Base-by-base conservation (phyloP, 2,797 vertebrate species). In the Hypotaenidia okinawae region DNA sequence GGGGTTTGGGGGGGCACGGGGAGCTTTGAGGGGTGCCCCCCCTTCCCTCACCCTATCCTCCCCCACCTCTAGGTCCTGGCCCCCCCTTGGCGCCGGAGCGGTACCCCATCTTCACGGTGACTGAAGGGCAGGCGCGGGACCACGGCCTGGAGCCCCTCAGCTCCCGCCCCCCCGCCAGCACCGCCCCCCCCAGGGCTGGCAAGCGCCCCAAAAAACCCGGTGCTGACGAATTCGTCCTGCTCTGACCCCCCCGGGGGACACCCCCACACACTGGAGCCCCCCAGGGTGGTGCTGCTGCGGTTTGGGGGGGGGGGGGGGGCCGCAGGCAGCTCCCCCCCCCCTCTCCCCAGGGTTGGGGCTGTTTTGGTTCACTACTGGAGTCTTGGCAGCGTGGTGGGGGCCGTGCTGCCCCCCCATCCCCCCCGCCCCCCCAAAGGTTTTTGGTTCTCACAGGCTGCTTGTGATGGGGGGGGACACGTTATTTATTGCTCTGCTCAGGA, bases 181-280 rank as follows among this genome's bases (percentile, higher is more conserved):
- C 39, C 14, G 5, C 41, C 18, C 61, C 61, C 21, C 68, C 68
- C 18, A 97, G 97, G 51, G 63, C 95, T 1, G 97, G 97, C 51
- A 97, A 68, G 75, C 93, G 93, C 63, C 95, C 96, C 89, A 97
- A 98, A 83, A 97, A 98, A 84, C 97, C 97, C 32, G 98, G 97
- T 92, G 96, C 98, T 3, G 99, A 99, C 16, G 99, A 99, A 86
- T 99, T 99, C 94, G 99, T 99, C 75, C 98, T 99, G 37, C 62
- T 66, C 8, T 79, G 62, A 30, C n/a, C 57, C 14, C 43, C 4
- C 43, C 57, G 11, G 39, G 39, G 39, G 39, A 39, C 39, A 39
- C n/a, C 13, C 57, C 12, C 22, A 23, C 47, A 11, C 47, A 7
- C 49, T 39, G 39, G 39, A 39, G 39, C 23, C 49, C 23, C 24